These are phyloP conservation scores for Morinoia aosen DNA, from an alignment of 2,888 invertebrate genomes.

Conservation along the genomic window DNA sequence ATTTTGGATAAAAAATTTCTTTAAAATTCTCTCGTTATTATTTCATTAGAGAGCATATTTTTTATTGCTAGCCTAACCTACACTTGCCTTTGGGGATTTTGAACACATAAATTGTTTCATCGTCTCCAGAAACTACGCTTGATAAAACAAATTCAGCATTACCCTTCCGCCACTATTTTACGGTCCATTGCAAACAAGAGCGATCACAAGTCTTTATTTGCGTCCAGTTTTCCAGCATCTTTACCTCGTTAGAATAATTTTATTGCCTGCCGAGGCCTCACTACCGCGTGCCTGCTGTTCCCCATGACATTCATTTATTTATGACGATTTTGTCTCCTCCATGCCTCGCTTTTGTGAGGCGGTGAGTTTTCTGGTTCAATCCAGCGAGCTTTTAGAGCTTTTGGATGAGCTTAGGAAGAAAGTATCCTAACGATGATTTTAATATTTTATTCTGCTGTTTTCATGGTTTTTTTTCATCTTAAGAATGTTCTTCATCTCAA, in stretches of 20 bases:
- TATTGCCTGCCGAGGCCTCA: background rate
- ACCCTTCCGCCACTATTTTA: background rate
- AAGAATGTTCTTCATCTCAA: too few relatives aligned
- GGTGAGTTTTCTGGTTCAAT: background rate
- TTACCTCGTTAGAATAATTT: constrained; percentile 40
- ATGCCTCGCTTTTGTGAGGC: background rate
- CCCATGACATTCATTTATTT: constrained; percentile 31
- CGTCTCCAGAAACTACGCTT: background rate
- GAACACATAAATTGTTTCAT: background rate
- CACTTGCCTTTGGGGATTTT: background rate
- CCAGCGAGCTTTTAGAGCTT: background rate
- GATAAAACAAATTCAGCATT: background rate
- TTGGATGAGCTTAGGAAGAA: too few relatives aligned
- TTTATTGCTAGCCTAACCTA: background rate
- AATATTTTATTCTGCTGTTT: too few relatives aligned
- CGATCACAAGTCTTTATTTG: background rate
- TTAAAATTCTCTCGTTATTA: background rate
- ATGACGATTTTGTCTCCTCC: background rate
- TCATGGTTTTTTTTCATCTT: too few relatives aligned
- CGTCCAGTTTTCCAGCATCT: constrained; percentile 31
- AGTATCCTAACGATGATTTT: too few relatives aligned
- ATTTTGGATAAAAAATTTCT: background rate
- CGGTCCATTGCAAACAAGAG: background rate
- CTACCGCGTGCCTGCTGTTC: background rate
- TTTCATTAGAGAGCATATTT: background rate